Percentiles rank a stretch among this genome's conserved stretches.
phyloP scores from a whole-genome alignment of 1,140 invertebrate species.

The Hyposmocoma kahamanoa region DNA sequence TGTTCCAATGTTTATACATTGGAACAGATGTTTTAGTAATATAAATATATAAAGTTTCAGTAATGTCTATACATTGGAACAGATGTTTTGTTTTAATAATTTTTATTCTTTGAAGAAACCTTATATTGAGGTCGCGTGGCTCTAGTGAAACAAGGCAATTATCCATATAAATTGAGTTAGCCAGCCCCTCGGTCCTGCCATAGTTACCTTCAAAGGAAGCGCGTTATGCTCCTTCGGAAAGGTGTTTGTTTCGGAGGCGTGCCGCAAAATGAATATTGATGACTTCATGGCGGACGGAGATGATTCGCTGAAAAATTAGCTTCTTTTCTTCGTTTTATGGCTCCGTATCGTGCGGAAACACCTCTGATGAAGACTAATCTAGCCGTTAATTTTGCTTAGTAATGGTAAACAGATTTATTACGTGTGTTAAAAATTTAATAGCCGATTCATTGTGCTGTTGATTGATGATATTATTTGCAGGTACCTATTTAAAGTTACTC shows the following conservation, averaged over 20 bases:
- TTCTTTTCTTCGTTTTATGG: slow-evolving; percentile 70
- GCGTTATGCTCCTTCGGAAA: slow-evolving; percentile 50
- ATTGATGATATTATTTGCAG: too few relatives aligned
- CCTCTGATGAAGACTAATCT: slow-evolving; percentile 66
- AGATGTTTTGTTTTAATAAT: too few relatives aligned
- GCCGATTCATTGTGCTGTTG: too few relatives aligned
- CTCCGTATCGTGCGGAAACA: slow-evolving; percentile 33
- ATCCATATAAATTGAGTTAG: slow-evolving; percentile 68
- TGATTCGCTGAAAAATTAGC: slow-evolving; percentile 71
- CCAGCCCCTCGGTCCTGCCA: slow-evolving; percentile 30
- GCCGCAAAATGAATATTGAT: slow-evolving; percentile 71
- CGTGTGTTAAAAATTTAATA: slow-evolving; percentile 10
- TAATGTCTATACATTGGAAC: too few relatives aligned
- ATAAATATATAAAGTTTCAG: too few relatives aligned
- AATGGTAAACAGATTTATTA: slow-evolving; percentile 50
- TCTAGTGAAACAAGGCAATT: slow-evolving; percentile 65
- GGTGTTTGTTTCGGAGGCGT: slow-evolving; percentile 68
- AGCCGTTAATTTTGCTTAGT: slow-evolving; percentile 64
- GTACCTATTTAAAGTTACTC: too few relatives aligned
- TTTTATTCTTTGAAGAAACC: too few relatives aligned
- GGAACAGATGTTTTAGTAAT: too few relatives aligned
- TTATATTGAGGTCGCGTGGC: too few relatives aligned
- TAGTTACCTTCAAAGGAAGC: slow-evolving; percentile 61
- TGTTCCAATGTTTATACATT: too few relatives aligned
- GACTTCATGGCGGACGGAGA: slow-evolving; percentile 66